Conservation (phyloP, 2,113 vertebrate species). For the Ia io region DNA sequence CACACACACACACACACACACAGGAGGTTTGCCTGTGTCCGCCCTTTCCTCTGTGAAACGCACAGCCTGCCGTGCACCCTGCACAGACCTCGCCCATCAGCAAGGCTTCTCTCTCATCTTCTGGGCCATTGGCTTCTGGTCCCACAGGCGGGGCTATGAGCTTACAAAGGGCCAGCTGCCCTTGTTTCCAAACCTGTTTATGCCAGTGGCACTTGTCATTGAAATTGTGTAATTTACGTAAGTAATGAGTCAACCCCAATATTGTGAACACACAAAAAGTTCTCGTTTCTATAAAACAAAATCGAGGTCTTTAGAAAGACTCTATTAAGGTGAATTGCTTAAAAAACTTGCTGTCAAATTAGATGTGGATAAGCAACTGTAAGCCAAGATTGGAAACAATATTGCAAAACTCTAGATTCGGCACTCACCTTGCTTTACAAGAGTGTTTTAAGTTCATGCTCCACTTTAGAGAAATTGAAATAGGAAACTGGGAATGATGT, state of each 20-base stretch:
- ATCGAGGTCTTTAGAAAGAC: constrained; percentile 55
- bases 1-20: not conserved
- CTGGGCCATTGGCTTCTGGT: not conserved
- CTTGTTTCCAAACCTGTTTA: constrained; percentile 28
- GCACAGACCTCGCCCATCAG: not conserved
- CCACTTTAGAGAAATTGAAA: constrained; percentile 67
- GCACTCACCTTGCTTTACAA: constrained; percentile 28
- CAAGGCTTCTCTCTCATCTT: not conserved
- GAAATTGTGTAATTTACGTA: constrained; percentile 19
- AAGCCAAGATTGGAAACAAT: constrained; percentile 32
- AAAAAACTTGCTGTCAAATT: constrained; percentile 54
- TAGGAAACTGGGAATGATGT: constrained; percentile 26
- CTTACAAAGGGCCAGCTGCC: not conserved
- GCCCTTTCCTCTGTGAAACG: not conserved
- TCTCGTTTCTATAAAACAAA: constrained; percentile 28
- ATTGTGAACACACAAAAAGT: not conserved
- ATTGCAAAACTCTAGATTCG: constrained; percentile 13
- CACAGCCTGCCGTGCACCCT: fast-evolving
- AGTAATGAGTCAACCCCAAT: constrained; percentile 41
- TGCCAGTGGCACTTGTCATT: not conserved
- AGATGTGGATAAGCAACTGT: constrained; percentile 35
- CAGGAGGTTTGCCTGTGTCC: not conserved
- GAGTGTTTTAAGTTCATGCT: constrained; percentile 50
- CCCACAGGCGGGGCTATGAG: not conserved
- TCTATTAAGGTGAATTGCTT: constrained; percentile 54